Evolutionary conservation across 2,113 vertebrate species (phyloP), one percentile per base, ranked within the genome.

Genomic region (Otocyon megalotis): DNA sequence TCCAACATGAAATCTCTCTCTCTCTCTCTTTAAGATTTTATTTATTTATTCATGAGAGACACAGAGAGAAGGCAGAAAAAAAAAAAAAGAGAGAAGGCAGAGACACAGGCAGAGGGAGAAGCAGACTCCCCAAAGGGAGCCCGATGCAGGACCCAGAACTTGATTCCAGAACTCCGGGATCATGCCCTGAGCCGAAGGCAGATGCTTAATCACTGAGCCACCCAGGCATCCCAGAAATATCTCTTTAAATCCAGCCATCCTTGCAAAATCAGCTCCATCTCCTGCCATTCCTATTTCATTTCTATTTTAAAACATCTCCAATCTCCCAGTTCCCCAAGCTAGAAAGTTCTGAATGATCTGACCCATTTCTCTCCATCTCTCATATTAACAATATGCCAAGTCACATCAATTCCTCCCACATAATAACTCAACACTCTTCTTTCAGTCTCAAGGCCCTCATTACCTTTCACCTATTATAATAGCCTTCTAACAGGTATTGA

Each of bases 381-480:
- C 15, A 32, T 84, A 80, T 69, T 71, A 89, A 74, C 24, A 48
- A 79, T 50, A 88, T 19, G 32, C 50, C 69, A 90, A 96, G 53
- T 69, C 37, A 77, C 3, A 86, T 26, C 71, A 96, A 65, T 48
- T 83, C 62, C 87, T 83, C 43, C 58, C 86, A 26, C 43, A 87
- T 3, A 92, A 56, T 62, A 80, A 88, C 82, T 69, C 32, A 69
- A n/a, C 35, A 79, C 72, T 63, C 56, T 65, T n/a, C 81, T 93
- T 82, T 89, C 71, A 91, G 67, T 80, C 62, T 80, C 86, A 81
- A 62, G 20, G 69, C 6, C 48, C 86, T 95, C 62, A 89, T 85
- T 72, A 94, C 96, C 85, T 94, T 94, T 97, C 87, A 97, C 97
- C 96, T 79, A 69, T 53, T 90, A 5, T 63, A 88, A 88, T 1